Evolutionary conservation across 2,113 vertebrate species (phyloP).

Genomic region (Tricholaema leucomelas): DNA sequence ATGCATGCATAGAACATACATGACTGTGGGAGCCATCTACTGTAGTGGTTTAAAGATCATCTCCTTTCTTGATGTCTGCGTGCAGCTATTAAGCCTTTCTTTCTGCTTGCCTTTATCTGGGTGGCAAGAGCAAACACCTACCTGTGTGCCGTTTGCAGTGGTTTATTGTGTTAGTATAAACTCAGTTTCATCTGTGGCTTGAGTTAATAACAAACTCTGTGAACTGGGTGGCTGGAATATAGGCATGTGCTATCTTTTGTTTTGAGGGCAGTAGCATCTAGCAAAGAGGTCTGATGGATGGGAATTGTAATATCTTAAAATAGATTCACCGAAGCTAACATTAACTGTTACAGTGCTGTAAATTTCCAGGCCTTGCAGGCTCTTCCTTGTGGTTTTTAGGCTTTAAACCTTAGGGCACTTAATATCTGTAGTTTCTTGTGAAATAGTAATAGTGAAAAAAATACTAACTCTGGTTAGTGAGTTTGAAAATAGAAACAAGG

Average conservation of each 20-base stretch:
- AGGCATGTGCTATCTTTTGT: background rate
- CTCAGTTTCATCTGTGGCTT: background rate
- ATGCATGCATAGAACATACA: rapidly evolving
- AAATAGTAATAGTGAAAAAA: background rate
- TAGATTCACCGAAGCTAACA: background rate
- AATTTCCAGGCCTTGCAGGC: background rate
- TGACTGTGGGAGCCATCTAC: background rate
- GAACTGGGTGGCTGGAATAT: background rate
- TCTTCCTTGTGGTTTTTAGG: rapidly evolving
- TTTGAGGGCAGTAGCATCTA: background rate
- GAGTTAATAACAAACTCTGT: background rate
- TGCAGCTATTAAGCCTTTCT: background rate
- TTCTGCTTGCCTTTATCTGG: background rate
- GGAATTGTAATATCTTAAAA: slow-evolving; percentile 15
- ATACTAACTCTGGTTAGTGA: background rate
- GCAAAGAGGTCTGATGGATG: background rate
- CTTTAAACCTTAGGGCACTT: background rate
- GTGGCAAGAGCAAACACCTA: background rate
- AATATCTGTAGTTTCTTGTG: background rate
- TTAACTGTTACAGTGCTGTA: background rate
- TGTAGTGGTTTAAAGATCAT: background rate
- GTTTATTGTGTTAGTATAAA: background rate
- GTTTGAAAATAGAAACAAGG: background rate
- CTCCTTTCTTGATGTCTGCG: background rate
- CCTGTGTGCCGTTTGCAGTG: background rate